A percentile compares a stretch with the other conserved stretches of the same genome.
Evolutionary conservation across 2,888 invertebrate species (phyloP).

Genomic region (Leucophora obtusa): DNA sequence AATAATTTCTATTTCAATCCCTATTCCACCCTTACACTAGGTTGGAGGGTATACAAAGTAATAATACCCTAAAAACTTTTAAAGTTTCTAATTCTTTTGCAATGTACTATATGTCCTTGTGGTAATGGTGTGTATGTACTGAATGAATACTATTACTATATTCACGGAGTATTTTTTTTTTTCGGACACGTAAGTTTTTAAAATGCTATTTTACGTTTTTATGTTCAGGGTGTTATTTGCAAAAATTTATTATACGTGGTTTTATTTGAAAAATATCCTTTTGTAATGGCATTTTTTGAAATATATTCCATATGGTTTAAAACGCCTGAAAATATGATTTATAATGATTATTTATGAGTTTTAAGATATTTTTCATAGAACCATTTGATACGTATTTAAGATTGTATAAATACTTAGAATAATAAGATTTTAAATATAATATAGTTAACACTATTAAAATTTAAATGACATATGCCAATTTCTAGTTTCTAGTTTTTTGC

Average conservation of each 20-base stretch:
- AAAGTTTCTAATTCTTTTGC: background rate
- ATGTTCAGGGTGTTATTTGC: slow-evolving; percentile 1
- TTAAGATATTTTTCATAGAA: slow-evolving; percentile 30
- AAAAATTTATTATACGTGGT: slow-evolving; percentile 20
- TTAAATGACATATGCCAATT: too few species aligned
- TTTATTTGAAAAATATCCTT: slow-evolving; percentile 25
- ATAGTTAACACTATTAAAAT: too few species aligned
- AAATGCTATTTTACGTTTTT: slow-evolving; percentile 12
- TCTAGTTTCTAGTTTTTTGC: too few species aligned
- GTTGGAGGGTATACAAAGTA: too few species aligned
- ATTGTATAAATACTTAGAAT: slow-evolving; percentile 5
- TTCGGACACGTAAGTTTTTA: slow-evolving; percentile 43
- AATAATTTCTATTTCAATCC: too few species aligned
- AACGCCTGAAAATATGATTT: slow-evolving; percentile 53
- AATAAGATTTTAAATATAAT: background rate
- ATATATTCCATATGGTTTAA: slow-evolving; percentile 42
- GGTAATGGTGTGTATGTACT: background rate
- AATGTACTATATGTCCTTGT: slow-evolving; percentile 5
- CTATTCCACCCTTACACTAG: too few species aligned
- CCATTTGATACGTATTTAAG: slow-evolving; percentile 42
- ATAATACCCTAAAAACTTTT: too few species aligned
- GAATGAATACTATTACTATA: slow-evolving; percentile 22
- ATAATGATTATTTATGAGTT: slow-evolving; percentile 55
- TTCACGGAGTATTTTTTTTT: slow-evolving; percentile 5
- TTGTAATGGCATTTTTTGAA: slow-evolving; percentile 44